Conservation (phyloP, 2,888 invertebrate species). For the Agriopis marginaria region DNA sequence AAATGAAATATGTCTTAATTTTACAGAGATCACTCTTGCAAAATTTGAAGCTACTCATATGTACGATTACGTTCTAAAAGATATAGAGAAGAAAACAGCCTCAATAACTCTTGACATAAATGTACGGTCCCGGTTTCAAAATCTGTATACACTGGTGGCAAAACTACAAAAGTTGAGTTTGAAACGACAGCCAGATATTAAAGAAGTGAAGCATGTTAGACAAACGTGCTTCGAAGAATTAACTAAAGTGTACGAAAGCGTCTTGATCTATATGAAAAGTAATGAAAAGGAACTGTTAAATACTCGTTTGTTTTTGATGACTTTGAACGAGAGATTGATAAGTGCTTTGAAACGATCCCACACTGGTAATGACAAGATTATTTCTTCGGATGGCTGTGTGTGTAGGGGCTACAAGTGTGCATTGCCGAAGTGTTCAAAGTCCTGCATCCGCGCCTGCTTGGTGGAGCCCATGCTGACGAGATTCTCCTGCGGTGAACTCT, state of each 20-base stretch:
- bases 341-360: conserved; percentile 66
- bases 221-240: conserved; percentile 59
- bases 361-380: conserved; percentile 65
- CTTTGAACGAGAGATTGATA: conserved; percentile 62
- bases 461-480: conserved; percentile 60
- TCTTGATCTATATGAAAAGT: neutral
- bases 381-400: conserved; percentile 59
- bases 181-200: conserved; percentile 45
- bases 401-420: conserved; percentile 63
- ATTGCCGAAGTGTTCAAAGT: conserved; percentile 57
- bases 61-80: conserved; percentile 57
- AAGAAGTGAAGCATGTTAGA: conserved; percentile 54
- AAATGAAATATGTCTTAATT: neutral
- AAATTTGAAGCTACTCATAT: conserved; percentile 63
- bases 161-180: conserved; percentile 56
- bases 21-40: conserved; percentile 50
- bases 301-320: conserved; percentile 56
- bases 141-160: conserved; percentile 52
- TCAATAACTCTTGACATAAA: conserved; percentile 46
- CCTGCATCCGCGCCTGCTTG: conserved; percentile 63
- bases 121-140: conserved; percentile 50
- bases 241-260: conserved; percentile 54
- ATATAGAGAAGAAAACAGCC: conserved; percentile 54
- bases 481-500: conserved; percentile 56
- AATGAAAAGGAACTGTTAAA: conserved; percentile 52